These are phyloP conservation scores for Oryctes rhinoceros DNA, from an alignment of 1,140 invertebrate genomes.

Conservation along the genomic window DNA sequence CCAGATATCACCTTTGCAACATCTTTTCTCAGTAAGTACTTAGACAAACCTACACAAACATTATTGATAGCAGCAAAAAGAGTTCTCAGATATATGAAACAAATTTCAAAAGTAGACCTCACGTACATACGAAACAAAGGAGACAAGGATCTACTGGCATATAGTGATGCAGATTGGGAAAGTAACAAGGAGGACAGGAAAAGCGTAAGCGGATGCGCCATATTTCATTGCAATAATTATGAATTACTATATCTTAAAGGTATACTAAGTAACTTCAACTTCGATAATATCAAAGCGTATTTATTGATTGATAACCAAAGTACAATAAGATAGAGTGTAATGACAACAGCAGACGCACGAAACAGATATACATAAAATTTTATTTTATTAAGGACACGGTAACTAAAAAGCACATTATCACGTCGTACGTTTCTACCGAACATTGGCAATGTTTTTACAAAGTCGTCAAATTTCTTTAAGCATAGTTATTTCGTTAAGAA, in stretches of 20 bases:
- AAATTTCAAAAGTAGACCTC: neutral
- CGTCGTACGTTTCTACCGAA: neutral
- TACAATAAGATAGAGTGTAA: neutral
- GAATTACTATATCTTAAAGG: constrained; percentile 25
- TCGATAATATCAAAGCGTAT: neutral
- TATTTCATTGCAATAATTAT: neutral
- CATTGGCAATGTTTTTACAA: neutral
- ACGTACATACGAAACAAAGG: neutral
- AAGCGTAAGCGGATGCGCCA: constrained; percentile 7
- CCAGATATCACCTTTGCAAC: constrained; percentile 21
- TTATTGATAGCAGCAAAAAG: constrained; percentile 13
- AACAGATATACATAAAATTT: neutral
- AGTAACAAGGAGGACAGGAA: neutral
- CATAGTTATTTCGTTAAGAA: neutral
- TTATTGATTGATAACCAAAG: constrained; percentile 17
- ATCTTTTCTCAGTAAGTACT: neutral
- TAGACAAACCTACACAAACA: neutral
- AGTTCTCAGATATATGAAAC: constrained; percentile 17
- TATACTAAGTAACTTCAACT: constrained; percentile 4
- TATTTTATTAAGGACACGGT: neutral
- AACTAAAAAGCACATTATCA: neutral
- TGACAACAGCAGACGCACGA: constrained; percentile 6
- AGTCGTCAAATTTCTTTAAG: neutral
- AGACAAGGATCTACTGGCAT: neutral
- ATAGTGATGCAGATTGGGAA: constrained; percentile 17